Base-by-base conservation (phyloP, 2,113 vertebrate species). In the Chroicocephalus ridibundus region DNA sequence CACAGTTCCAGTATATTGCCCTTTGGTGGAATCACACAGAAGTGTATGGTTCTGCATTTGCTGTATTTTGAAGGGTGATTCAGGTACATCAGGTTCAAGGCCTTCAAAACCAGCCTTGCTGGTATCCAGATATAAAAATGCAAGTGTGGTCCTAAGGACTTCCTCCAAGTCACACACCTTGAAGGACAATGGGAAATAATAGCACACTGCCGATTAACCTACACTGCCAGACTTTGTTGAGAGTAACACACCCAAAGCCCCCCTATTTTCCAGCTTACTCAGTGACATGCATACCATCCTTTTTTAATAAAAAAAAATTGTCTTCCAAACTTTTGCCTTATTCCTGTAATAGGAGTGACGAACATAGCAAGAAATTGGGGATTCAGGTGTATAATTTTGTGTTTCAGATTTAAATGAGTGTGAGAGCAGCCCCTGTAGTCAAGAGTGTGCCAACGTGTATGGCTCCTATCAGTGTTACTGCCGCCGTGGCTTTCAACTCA, bases 401-500 rank as follows among this genome's bases (percentile, higher is more conserved):
- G 15, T 96, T 97, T 46, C 96, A 99, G 98, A 99, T 86, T 62
- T 99, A 84, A 99, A 99, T 3, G 99, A 99, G 81, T 99, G 99
- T 77, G 98, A 97, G 76, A 98, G 94, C 95, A 99, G 91, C 88
- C 99, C 99, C 3, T 99, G 99, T 69, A 99, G 99, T 90, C 99
- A 99, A 88, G 99, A 99, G 91, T 99, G 99, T 14, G 99, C 99
- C 93, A 99, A 99, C 0, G 99, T 99, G 40, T 99, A 99, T 0
- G 99, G 99, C 58, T 99, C 99, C 69, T 99, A 99, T 96, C 99
- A 99, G 97, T 99, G 99, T 57, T 99, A 99, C 80, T 99, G 99
- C 93, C 99, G 99, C 77, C 99, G 99, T 1, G 99, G 99, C 13
- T 99, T 99, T 97, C 99, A 99, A 94, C 99, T 99, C 62, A 99